Base-by-base conservation (phyloP, 2,888 invertebrate genomes). In the Cephus spinipes region DNA sequence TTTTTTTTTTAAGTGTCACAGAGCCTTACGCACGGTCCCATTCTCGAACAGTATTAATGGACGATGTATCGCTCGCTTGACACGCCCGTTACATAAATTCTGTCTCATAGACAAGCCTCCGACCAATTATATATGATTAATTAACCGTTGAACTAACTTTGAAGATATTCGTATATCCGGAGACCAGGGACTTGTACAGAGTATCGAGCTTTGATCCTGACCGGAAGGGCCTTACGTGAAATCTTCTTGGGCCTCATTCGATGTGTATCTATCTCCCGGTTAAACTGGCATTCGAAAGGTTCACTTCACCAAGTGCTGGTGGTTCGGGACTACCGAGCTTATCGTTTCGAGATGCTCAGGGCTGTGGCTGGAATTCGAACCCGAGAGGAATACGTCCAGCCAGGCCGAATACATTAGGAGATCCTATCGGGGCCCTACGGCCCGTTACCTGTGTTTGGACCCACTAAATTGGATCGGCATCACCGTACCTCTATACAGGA, bases 401-500 rank as follows among this genome's bases (percentile, higher is more conserved):
- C 36, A 30, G 55, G 74, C 77, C 75, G 77, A 79, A 81, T 79
- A 79, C 79, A 80, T 80, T 80, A 79, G 75, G 73, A 80, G 80
- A 80, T 80, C 75, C 69, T 81, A 81, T 78, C 78, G 68, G 74
- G 33, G 40, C 75, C 74, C 79, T 80, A 77, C 80, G 75, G 74
- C 81, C 83, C 83, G 85, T 87, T 87, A 85, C 85, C 84, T 85
- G 84, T 85, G 84, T 86, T 84, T 82, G 81, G 77, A 80, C 77
- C 78, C 79, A 83, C 86, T 85, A 86, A 87, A 87, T 87, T 87
- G 87, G 85, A 85, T 81, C 81, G 83, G 79, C 80, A 84, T 81
- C 80, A 82, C 82, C 81, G 76, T 77, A 82, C 32, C 71, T 71
- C 23, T 55, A 55, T 55, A 33, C 71, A 33, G 71, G 71, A 71